phyloP scores from a whole-genome alignment of 2,888 invertebrate species.

The Brachyptera putata region DNA sequence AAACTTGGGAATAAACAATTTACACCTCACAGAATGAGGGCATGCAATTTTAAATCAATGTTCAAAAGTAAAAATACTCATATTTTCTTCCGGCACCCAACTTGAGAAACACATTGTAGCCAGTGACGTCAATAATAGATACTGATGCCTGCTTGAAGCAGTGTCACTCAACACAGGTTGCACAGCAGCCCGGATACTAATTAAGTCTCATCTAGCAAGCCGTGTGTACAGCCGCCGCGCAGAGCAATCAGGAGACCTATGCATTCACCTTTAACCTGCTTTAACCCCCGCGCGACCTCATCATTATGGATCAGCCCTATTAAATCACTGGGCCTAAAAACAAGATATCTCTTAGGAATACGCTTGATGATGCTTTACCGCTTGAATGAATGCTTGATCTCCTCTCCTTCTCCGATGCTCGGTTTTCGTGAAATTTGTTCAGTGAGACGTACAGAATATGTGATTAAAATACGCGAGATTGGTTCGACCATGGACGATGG shows the following conservation, averaged over 20 bases:
- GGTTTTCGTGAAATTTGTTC: too few relatives aligned
- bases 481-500: slow-evolving; percentile 2
- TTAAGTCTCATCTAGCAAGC: slow-evolving; percentile 13
- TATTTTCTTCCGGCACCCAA: too few relatives aligned
- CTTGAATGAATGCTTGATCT: background rate
- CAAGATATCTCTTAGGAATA: background rate
- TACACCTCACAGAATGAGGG: too few relatives aligned
- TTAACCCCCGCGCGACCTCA: background rate
- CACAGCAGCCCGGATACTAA: slow-evolving; percentile 4
- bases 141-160: too few relatives aligned
- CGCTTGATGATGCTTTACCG: background rate
- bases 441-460: background rate
- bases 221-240: background rate
- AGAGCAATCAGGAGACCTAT: slow-evolving; percentile 2
- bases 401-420: too few relatives aligned
- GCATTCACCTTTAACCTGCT: background rate
- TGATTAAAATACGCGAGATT: slow-evolving; percentile 10
- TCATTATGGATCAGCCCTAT: slow-evolving; percentile 16
- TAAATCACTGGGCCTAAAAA: background rate
- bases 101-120: too few relatives aligned
- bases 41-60: too few relatives aligned
- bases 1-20: too few relatives aligned
- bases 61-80: too few relatives aligned
- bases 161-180: slow-evolving; percentile 14
- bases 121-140: too few relatives aligned